Conservation (phyloP, 2,888 invertebrate species). For the Creontiades dilutus region DNA sequence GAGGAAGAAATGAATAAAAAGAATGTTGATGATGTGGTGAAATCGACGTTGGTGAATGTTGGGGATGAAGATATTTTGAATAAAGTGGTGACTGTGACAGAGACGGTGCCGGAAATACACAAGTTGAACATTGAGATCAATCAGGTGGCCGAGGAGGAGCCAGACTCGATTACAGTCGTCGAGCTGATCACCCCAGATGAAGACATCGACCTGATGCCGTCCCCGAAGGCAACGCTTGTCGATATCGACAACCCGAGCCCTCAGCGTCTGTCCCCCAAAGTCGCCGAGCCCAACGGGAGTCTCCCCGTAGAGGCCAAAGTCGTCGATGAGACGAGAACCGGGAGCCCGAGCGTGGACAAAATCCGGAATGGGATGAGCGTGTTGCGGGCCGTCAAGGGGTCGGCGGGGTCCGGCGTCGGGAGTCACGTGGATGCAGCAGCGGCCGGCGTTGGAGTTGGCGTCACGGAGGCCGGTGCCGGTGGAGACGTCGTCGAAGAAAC, state of each 20-base stretch:
- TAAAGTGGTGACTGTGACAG: slow-evolving; percentile 68
- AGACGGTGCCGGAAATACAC: slow-evolving; percentile 66
- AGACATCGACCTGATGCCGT: slow-evolving; percentile 34
- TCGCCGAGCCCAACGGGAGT: slow-evolving; percentile 7
- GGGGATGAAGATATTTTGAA: slow-evolving; percentile 65
- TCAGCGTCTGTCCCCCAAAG: background rate
- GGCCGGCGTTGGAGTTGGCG: background rate
- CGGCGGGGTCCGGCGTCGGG: slow-evolving; percentile 15
- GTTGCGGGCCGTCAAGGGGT: slow-evolving; percentile 49
- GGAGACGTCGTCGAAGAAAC: slow-evolving; percentile 67
- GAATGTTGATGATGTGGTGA: slow-evolving; percentile 26
- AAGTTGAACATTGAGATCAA: slow-evolving; percentile 58
- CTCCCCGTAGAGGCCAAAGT: slow-evolving; percentile 38
- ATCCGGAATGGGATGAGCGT: slow-evolving; percentile 64
- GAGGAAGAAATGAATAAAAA: slow-evolving; percentile 24
- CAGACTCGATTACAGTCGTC: slow-evolving; percentile 62
- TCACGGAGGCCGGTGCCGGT: background rate
- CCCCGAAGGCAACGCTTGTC: slow-evolving; percentile 43
- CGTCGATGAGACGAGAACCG: background rate
- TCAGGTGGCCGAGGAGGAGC: background rate
- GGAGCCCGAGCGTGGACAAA: slow-evolving; percentile 23
- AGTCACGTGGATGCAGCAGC: background rate
- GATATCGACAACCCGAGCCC: background rate
- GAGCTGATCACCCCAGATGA: slow-evolving; percentile 66
- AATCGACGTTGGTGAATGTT: background rate